Base-by-base conservation (phyloP, 1,140 invertebrate species). In the Pseudomyrmex dendroicus region DNA sequence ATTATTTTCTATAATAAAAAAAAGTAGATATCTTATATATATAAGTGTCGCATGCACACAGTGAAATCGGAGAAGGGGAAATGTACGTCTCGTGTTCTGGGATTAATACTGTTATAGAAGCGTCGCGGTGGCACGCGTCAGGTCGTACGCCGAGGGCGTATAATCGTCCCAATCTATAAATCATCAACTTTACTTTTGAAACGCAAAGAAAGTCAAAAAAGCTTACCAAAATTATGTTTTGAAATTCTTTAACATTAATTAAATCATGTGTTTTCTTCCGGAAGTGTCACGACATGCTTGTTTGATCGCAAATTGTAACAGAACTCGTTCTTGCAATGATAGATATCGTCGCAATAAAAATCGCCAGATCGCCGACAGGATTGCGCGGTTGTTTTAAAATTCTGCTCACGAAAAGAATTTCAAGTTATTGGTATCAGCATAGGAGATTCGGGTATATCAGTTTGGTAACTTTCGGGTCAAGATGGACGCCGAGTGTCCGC, bases 61-160 rank as follows among this genome's bases (percentile, higher is more conserved):
- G 46, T 50, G 50, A 50, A 73, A 63, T 64, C 67, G n/a, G 17
- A 82, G 22, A 73, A 35, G 50, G 52, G 59, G 44, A 52, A 20
- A 56, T 50, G 9, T 13, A 56, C 25, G 44, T 67, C 20, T 44
- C 35, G 46, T 22, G 52, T 68, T 56, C 64, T 82, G 67, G 73
- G 72, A 66, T 84, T 90, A 90, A 90, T 90, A 63, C 68, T 82
- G 61, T 89, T 89, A 89, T 25, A 56, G 80, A 46, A 56, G 50
- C 88, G 78, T 88, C 83, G 76, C 86, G 86, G 83, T 78, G 90
- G 82, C 89, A 90, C 90, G 89, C 76, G 90, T 72, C 85, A 56
- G 83, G 56, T 85, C 56, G 70, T 76, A 35, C 35, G 64, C 52
- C 76, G 57, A 54, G 63, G 25, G 63, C 35, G 35, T 35, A 35